Evolutionary conservation across 2,888 invertebrate genomes (phyloP).

Genomic region (Eustalomyia histrio): DNA sequence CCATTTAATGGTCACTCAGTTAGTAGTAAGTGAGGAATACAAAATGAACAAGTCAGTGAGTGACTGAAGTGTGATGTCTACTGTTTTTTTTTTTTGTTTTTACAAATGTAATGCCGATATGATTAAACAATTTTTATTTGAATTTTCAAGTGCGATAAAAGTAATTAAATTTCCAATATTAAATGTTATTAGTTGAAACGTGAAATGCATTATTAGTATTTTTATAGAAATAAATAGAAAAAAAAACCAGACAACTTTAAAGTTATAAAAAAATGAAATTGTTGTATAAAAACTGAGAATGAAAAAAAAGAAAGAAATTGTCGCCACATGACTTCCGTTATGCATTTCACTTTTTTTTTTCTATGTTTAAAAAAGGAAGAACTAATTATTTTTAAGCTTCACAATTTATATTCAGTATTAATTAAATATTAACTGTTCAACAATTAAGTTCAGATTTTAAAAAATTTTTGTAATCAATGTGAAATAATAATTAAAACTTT

Average conservation of each 20-base stretch:
- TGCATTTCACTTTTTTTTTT: conserved; percentile 46
- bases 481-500: too few species aligned
- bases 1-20: background rate
- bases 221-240: background rate
- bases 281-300: background rate
- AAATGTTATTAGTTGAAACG: conserved; percentile 56
- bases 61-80: background rate
- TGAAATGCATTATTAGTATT: conserved; percentile 43
- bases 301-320: conserved; percentile 33
- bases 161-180: conserved; percentile 57
- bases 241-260: background rate
- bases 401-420: too few species aligned
- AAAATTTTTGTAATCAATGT: too few species aligned
- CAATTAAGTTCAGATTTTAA: too few species aligned
- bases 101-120: background rate
- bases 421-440: too few species aligned
- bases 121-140: background rate
- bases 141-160: conserved; percentile 46
- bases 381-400: background rate
- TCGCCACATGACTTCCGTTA: conserved; percentile 52
- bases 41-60: background rate
- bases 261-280: background rate
- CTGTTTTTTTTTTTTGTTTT: too few species aligned
- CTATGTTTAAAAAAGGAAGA: background rate
- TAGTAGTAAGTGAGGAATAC: background rate